Evolutionary conservation across 2,888 invertebrate genomes (phyloP), one percentile per base, ranked within the genome.

Genomic region (Scotopteryx bipunctaria): DNA sequence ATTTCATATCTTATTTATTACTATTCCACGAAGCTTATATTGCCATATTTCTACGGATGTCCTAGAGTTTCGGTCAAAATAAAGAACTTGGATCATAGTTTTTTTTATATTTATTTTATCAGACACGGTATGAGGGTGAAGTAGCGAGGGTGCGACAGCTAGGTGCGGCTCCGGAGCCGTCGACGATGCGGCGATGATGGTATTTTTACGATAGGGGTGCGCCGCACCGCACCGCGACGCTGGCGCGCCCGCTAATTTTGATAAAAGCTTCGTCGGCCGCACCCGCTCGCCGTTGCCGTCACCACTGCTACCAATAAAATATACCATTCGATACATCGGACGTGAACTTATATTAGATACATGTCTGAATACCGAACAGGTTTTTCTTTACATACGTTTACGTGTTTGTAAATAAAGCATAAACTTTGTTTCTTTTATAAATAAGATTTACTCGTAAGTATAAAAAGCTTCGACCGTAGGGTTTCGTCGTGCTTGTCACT

Each of bases 201-300:
- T 83, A 81, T 78, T 86, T 89, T 89, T 89, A 89, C 82, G 87
- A 83, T 76, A 73, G 81, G 85, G 89, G 89, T 81, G 89, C 81
- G 84, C 76, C 51, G 23, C 21, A 15, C n/a, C n/a, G 25, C 31
- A 21, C 25, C 78, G 69, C 67, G 63, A 67, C 69, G 72, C 78
- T 81, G 86, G 81, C 83, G 84, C 84, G 83, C 81, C 81, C 73
- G 82, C 86, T 86, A 86, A 90, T 90, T 90, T 89, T 79, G 88
- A 86, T 90, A 89, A 90, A 90, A 90, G 90, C 90, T 73, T 83
- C 83, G 80, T 73, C 81, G 83, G 81, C 85, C 89, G 81, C 88
- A 68, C 89, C 88, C 81, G 69, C 63, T 46, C 64, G 60, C 55
- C 43, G 13, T 68, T 61, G 67, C 70, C 69, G 67, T 73, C 78